These are phyloP conservation scores for Pseudochromis fuscus DNA, from an alignment of 2,797 vertebrate genomes.

Conservation along the genomic window DNA sequence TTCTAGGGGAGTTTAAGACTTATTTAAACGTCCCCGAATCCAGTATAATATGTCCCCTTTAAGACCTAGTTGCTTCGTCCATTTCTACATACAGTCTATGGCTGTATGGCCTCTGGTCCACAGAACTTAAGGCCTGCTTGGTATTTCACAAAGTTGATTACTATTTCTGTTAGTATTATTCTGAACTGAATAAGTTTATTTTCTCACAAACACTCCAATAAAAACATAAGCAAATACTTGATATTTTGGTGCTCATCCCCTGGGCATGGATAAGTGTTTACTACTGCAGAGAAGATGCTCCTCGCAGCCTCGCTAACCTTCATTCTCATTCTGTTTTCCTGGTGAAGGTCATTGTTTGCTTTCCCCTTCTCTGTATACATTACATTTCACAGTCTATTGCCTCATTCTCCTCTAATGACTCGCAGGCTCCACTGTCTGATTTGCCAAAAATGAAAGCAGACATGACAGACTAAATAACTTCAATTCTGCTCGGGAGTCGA, in stretches of 20 bases:
- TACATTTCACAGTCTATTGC: conserved; percentile 84
- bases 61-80: too few relatives aligned
- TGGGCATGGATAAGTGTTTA: conserved; percentile 42
- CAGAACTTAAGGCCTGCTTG: not conserved
- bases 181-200: not conserved
- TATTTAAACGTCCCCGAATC: too few relatives aligned
- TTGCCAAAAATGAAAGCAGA: conserved; percentile 82
- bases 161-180: conserved; percentile 10
- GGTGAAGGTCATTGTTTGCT: conserved; percentile 74
- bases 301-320: conserved; percentile 48
- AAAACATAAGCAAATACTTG: conserved; percentile 5
- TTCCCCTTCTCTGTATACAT: conserved; percentile 74
- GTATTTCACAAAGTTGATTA: not conserved
- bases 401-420: conserved; percentile 82
- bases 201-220: conserved; percentile 10
- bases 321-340: conserved; percentile 65
- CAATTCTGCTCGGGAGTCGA: conserved; percentile 69
- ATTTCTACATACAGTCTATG: too few relatives aligned
- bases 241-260: conserved; percentile 27
- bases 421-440: conserved; percentile 79
- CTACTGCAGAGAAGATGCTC: conserved; percentile 36
- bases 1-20: too few relatives aligned
- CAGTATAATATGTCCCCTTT: too few relatives aligned
- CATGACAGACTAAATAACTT: conserved; percentile 82
- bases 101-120: too few relatives aligned